Base-by-base conservation (phyloP, 2,888 invertebrate genomes). In the Tromatobia lineatoria region DNA sequence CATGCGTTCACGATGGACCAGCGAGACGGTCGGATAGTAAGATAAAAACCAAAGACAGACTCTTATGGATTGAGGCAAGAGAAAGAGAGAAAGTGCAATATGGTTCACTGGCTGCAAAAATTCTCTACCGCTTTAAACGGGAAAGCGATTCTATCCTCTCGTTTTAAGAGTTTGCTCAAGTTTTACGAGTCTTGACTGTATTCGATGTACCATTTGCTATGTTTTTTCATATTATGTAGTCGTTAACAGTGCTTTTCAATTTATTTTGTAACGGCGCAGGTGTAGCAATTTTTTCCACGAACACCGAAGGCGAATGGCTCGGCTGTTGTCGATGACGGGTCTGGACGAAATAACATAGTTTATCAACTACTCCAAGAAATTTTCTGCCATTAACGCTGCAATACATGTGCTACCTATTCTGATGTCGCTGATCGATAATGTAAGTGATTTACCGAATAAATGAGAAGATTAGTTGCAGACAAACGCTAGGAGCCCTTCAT, bases 1-100 rank as follows among this genome's bases (percentile, higher is more conserved):
- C 73, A 29, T 50, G 29, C 61, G 69, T n/a, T 73, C 71, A 67
- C 76, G 61, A 77, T 69, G 71, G 59, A 47, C 83, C 84, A 84
- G 75, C 81, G 78, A 61, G 42, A 75, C 70, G 70, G 79, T 50
- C 67, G 47, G 45, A 15, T 71, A 57, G 77, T 64, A 69, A 77
- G 74, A 74, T 73, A 70, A 78, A 80, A 78, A 81, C 74, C 50
- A 64, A 74, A 70, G 47, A 47, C 42, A 70, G 69, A 75, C 74
- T 78, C 70, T 77, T 64, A 74, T 74, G 57, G 80, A 78, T 64
- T 57, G 74, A n/a, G 50, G 34, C n/a, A 61, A 23, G 20, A 10
- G 18, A 18, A 45, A 73, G 29, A 59, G 3, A 29, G n/a, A 18
- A 15, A 18, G 15, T n/a, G 10, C n/a, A 34, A 34, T n/a, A n/a